Evolutionary conservation across 2,888 invertebrate genomes (phyloP).

Genomic region (Rhopalosiphum nymphaeae): DNA sequence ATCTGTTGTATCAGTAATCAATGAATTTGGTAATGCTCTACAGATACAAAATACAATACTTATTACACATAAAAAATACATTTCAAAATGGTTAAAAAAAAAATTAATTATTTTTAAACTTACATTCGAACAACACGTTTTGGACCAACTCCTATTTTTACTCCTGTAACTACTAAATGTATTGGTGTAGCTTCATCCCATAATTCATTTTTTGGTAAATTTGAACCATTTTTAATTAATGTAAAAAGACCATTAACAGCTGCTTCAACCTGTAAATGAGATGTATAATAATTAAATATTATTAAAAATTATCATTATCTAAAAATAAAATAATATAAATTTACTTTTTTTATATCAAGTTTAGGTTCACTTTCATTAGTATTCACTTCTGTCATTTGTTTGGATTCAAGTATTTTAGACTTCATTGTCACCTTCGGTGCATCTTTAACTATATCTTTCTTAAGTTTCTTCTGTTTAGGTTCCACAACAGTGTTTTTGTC

Average conservation of each 20-base stretch:
- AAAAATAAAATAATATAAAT: background rate
- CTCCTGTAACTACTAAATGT: conserved; percentile 75
- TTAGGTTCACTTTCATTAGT: conserved; percentile 16
- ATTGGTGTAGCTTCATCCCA: conserved; percentile 74
- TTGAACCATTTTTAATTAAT: conserved; percentile 69
- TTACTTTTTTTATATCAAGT: conserved; percentile 60
- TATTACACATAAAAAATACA: background rate
- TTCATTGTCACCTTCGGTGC: conserved; percentile 13
- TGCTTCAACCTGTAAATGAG: conserved; percentile 68
- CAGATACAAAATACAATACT: background rate
- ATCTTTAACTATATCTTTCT: background rate
- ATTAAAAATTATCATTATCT: background rate
- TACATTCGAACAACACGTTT: conserved; percentile 65
- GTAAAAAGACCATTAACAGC: conserved; percentile 70
- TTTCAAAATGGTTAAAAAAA: background rate
- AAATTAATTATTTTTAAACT: background rate
- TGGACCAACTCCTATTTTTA: conserved; percentile 76
- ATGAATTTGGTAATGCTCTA: conserved; percentile 73
- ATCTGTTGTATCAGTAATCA: conserved; percentile 78
- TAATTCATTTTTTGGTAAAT: conserved; percentile 72
- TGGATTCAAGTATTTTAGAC: conserved; percentile 10
- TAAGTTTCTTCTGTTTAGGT: conserved; percentile 18
- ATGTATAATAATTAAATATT: background rate
- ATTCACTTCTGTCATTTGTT: background rate
- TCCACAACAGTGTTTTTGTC: background rate